Conservation (phyloP, 2,113 vertebrate genomes). For the Paraplagusia blochii region DNA sequence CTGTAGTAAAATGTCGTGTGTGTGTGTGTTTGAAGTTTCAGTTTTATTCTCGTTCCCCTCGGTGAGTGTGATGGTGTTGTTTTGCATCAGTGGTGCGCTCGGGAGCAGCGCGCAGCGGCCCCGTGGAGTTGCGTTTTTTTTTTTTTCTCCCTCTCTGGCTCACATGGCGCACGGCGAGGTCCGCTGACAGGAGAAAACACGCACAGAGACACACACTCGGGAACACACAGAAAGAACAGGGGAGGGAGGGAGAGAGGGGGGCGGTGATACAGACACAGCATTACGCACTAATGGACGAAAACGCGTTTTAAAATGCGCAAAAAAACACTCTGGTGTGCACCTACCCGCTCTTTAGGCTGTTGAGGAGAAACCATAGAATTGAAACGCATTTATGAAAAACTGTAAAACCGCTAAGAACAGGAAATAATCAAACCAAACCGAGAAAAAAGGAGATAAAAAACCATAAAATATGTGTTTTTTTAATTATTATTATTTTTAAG, state of each 20-base stretch:
- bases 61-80: conserved; percentile 1
- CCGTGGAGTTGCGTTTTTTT: conserved; percentile 55
- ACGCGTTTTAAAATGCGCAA: conserved; percentile 17
- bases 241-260: not conserved
- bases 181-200: conserved; percentile 60
- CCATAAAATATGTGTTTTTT: too few species aligned
- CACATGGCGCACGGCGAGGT: conserved; percentile 61
- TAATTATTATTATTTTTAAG: too few species aligned
- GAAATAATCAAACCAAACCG: too few species aligned
- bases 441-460: too few species aligned
- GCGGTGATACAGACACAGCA: conserved; percentile 9
- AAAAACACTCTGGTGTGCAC: conserved; percentile 5
- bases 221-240: not conserved
- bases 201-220: conserved; percentile 16
- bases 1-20: conserved; percentile 3
- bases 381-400: too few species aligned
- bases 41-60: not conserved
- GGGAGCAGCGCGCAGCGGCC: conserved; percentile 26
- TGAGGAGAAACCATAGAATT: too few species aligned
- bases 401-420: too few species aligned
- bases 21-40: conserved; percentile 5
- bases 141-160: conserved; percentile 23
- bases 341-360: not conserved
- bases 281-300: conserved; percentile 20
- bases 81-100: conserved; percentile 34